phyloP scores from a whole-genome alignment of 2,113 vertebrate genomes.

The Perca schrenkii region DNA sequence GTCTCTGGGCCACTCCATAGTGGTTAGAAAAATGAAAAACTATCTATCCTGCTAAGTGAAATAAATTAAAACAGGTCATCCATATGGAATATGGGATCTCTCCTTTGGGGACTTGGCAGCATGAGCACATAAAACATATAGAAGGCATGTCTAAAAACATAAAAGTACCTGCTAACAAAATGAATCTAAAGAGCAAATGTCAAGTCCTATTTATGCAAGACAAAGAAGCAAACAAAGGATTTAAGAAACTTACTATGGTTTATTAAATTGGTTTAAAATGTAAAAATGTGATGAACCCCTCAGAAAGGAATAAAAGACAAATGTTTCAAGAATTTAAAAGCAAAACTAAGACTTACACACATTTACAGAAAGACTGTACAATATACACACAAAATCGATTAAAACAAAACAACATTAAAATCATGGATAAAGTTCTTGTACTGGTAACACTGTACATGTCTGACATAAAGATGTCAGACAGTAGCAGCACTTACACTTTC shows the following conservation, averaged over 20 bases:
- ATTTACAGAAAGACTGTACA: slow-evolving; percentile 69
- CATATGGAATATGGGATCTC: not conserved
- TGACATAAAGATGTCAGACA: not conserved
- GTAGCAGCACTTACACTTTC: not conserved
- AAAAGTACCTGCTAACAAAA: not conserved
- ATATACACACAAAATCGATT: slow-evolving; percentile 55
- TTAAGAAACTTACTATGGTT: slow-evolving; percentile 42
- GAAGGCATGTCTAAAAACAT: not conserved
- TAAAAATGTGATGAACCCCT: slow-evolving; percentile 26
- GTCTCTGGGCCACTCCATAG: not conserved
- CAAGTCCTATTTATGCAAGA: not conserved
- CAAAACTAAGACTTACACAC: slow-evolving; percentile 38
- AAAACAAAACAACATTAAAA: slow-evolving; percentile 4
- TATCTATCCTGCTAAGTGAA: not conserved
- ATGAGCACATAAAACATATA: not conserved
- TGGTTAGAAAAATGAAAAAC: not conserved
- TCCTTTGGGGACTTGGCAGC: not conserved
- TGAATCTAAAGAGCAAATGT: not conserved
- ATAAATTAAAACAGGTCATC: not conserved
- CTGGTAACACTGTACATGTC: not conserved
- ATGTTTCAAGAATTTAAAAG: slow-evolving; percentile 49
- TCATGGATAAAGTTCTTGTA: not conserved
- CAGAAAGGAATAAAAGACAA: slow-evolving; percentile 51
- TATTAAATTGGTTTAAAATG: slow-evolving; percentile 69
- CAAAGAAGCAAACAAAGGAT: not conserved